phyloP scores from a whole-genome alignment of 2,113 vertebrate species.

The Entelurus aequoreus region DNA sequence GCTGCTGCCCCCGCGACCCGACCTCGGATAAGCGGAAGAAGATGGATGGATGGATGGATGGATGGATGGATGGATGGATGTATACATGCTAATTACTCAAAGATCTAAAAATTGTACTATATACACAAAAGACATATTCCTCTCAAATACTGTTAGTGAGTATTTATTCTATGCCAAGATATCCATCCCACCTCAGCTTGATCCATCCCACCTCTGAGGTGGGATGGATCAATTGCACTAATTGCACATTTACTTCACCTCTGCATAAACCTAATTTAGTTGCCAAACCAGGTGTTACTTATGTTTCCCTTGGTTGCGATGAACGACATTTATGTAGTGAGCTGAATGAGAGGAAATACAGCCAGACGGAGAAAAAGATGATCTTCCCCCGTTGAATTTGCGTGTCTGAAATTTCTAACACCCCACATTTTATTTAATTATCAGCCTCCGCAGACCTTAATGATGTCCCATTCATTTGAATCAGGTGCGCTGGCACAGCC shows the following conservation, averaged over 20 bases:
- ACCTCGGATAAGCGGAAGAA: too few relatives aligned
- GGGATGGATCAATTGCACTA: too few relatives aligned
- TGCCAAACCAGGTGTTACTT: not conserved
- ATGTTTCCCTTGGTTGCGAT: not conserved
- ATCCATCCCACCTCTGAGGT: too few relatives aligned
- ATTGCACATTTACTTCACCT: not conserved
- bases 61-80: too few relatives aligned
- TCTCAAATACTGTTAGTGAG: too few relatives aligned
- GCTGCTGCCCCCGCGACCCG: too few relatives aligned
- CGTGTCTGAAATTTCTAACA: not conserved
- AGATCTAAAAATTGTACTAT: too few relatives aligned
- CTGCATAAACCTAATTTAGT: not conserved
- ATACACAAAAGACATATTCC: too few relatives aligned
- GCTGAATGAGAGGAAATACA: constrained; percentile 18
- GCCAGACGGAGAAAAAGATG: not conserved
- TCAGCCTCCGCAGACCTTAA: not conserved
- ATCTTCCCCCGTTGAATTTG: not conserved
- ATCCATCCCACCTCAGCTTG: too few relatives aligned
- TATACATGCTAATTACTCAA: too few relatives aligned
- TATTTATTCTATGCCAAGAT: too few relatives aligned
- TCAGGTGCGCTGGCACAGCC: not conserved
- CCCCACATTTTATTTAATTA: not conserved
- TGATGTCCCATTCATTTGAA: constrained; percentile 2
- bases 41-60: too few relatives aligned
- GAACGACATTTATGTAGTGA: constrained; percentile 15